Base-by-base conservation (phyloP, 2,888 invertebrate genomes). In the Eilema caniola region DNA sequence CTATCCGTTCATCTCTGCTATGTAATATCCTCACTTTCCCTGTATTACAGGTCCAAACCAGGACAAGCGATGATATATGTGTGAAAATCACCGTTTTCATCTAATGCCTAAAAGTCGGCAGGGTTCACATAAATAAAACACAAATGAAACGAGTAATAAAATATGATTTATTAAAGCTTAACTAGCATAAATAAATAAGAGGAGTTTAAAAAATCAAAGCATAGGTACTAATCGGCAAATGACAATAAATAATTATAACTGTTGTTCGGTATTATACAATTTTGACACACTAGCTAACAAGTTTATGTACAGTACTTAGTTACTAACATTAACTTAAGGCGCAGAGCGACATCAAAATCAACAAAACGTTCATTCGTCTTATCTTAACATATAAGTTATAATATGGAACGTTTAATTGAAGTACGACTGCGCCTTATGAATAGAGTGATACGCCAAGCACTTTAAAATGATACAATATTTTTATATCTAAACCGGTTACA, bases 121-220 rank as follows among this genome's bases (percentile, higher is more conserved):
- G 33, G 33, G 5, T 33, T 33, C 47, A 25, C n/a, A 53, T 33
- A 0, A 85, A 81, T 86, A 82, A 90, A 89, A 90, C 84, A 65
- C 79, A 12, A 72, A 81, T 84, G 66, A 83, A 91, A 90, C 91
- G 86, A 85, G 88, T 90, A 89, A 90, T 91, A 91, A 91, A 91
- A 90, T 91, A 91, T 89, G 77, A 83, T 92, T 90, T 91, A 92
- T 89, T 91, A 90, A 92, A 92, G 90, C 92, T 91, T 87, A 91
- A 92, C 90, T 91, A 92, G 91, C 92, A 91, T 91, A 89, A 90
- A 90, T 89, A 89, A 91, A 89, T 81, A 83, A 83, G 85, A 83
- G 76, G 75, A 78, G 78, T 86, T 70, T 41, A 41, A 73, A 80
- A 76, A 78, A 75, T 75, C 73, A 80, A 84, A 84, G 84, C 82